Percentiles rank a stretch among this genome's conserved stretches.
Evolutionary conservation across 1,140 invertebrate genomes (phyloP).

Genomic region (Elymnias hypermnestra): DNA sequence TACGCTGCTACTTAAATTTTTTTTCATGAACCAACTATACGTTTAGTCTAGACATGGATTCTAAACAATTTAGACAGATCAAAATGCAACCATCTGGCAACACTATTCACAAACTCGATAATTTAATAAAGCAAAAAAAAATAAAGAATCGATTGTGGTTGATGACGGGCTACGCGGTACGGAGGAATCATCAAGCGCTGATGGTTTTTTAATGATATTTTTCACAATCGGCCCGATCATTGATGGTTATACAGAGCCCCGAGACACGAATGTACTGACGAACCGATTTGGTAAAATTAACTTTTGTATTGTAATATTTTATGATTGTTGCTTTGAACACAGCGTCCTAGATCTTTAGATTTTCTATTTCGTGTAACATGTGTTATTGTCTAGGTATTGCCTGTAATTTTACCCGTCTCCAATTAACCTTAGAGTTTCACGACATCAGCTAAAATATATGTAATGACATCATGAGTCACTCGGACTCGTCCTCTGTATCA

Average conservation of each 20-base stretch:
- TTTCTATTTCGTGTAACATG: no score
- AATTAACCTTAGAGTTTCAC: constrained; percentile 52
- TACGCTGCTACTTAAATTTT: no score
- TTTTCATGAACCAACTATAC: no score
- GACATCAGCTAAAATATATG: constrained; percentile 34
- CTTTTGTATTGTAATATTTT: constrained; percentile 17
- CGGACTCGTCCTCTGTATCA: constrained; percentile 28
- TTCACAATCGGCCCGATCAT: constrained; percentile 71
- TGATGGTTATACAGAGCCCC: constrained; percentile 66
- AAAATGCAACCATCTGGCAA: no score
- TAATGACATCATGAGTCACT: constrained; percentile 48
- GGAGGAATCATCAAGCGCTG: constrained; percentile 67
- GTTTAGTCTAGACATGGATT: no score
- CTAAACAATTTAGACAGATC: no score
- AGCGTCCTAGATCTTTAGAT: neutral
- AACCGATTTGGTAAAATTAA: constrained; percentile 12
- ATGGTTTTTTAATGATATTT: constrained; percentile 75
- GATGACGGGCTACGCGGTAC: constrained; percentile 47
- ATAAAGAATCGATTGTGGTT: constrained; percentile 66
- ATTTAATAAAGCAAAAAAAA: constrained; percentile 60
- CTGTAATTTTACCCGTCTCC: constrained; percentile 23
- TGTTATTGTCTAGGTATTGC: no score
- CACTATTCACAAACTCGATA: constrained; percentile 38
- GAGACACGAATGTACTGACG: constrained; percentile 37
- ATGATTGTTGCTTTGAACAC: constrained; percentile 20